These are phyloP conservation scores for Napeogenes sylphis DNA, from an alignment of 2,888 invertebrate genomes.

Conservation along the genomic window DNA sequence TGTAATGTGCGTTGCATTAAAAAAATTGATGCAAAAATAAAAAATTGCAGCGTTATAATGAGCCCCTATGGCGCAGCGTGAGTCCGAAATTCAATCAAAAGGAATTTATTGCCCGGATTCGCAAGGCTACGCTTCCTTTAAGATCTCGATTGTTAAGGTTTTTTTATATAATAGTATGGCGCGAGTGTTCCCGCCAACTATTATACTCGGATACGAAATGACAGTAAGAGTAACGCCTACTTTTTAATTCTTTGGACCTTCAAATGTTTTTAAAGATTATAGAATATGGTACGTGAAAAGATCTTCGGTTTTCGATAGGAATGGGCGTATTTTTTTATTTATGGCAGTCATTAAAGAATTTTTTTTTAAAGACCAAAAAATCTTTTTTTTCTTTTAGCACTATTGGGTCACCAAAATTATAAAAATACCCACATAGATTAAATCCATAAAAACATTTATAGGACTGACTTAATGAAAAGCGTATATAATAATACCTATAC, in stretches of 20 bases:
- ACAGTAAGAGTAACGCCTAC: slow-evolving; percentile 74
- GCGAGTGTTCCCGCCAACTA: slow-evolving; percentile 60
- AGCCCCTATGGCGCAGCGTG: slow-evolving; percentile 75
- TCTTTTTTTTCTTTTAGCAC: no score
- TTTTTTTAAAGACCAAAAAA: no score
- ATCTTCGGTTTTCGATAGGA: slow-evolving; percentile 16
- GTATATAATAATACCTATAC: no score
- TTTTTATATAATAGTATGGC: slow-evolving; percentile 62
- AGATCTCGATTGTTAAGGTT: slow-evolving; percentile 56
- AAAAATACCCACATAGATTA: no score
- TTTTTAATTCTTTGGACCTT: slow-evolving; percentile 69
- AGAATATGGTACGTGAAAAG: slow-evolving; percentile 52
- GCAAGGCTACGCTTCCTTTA: slow-evolving; percentile 69
- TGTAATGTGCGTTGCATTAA: slow-evolving; percentile 8
- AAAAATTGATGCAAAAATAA: slow-evolving; percentile 41
- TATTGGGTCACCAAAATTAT: no score
- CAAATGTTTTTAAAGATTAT: slow-evolving; percentile 74
- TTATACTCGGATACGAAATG: slow-evolving; percentile 63
- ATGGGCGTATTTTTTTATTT: background rate
- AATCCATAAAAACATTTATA: no score
- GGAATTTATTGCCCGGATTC: slow-evolving; percentile 74
- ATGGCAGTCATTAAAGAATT: background rate
- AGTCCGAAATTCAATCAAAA: slow-evolving; percentile 75
- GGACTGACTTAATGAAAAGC: no score
- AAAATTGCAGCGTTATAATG: slow-evolving; percentile 65